phyloP scores from a whole-genome alignment of 2,888 invertebrate species.

The Cephus rjabovi region DNA sequence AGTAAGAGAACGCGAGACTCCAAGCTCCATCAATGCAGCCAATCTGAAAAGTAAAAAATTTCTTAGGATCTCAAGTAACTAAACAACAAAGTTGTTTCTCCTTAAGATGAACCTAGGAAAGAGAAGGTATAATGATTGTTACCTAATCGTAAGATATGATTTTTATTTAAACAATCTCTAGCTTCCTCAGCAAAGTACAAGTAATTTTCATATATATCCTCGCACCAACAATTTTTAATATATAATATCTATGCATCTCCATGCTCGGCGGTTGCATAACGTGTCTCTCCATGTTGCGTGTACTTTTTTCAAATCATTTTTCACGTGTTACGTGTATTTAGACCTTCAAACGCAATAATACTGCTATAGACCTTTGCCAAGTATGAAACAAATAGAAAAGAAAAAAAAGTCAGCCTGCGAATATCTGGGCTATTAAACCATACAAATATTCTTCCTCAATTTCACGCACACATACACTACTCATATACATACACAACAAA shows the following conservation, averaged over 20 bases:
- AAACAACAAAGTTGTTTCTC: neutral
- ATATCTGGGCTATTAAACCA: neutral
- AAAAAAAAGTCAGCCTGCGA: neutral
- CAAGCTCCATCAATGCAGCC: slow-evolving; percentile 9
- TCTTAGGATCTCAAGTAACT: neutral
- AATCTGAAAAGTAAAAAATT: slow-evolving; percentile 4
- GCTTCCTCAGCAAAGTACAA: slow-evolving; percentile 53
- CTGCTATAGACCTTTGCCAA: slow-evolving; percentile 3
- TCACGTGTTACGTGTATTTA: neutral
- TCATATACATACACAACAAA: neutral
- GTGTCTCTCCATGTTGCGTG: slow-evolving; percentile 21
- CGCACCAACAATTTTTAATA: slow-evolving; percentile 53
- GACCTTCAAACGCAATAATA: slow-evolving; percentile 2
- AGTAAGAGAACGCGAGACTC: neutral
- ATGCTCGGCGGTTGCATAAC: slow-evolving; percentile 24
- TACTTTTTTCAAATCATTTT: slow-evolving; percentile 21
- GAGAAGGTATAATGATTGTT: neutral
- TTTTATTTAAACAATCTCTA: slow-evolving; percentile 58
- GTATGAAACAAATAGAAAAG: neutral
- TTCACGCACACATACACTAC: neutral
- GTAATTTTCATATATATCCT: slow-evolving; percentile 45
- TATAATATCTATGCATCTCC: slow-evolving; percentile 44
- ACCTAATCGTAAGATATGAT: slow-evolving; percentile 40
- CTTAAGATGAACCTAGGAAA: neutral
- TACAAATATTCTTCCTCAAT: neutral